phyloP scores from a whole-genome alignment of 2,888 invertebrate species.

The Cerastoderma edule region DNA sequence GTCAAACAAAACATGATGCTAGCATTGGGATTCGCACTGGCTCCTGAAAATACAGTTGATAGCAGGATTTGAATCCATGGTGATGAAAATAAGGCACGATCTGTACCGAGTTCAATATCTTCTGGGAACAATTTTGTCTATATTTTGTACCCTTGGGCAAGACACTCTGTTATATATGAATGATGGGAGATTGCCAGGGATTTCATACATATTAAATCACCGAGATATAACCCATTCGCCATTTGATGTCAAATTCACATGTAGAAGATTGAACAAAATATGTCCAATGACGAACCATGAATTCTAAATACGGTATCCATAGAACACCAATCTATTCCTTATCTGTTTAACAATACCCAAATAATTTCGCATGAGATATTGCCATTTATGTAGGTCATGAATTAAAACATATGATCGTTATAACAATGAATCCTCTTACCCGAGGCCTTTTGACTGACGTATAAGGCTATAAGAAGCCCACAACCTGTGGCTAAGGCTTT shows the following conservation, averaged over 20 bases:
- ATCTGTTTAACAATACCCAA: not conserved
- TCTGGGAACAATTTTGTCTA: too few relatives aligned
- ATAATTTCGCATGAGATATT: not conserved
- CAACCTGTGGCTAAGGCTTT: slow-evolving; percentile 37
- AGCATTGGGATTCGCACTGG: slow-evolving; percentile 55
- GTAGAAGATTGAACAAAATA: too few relatives aligned
- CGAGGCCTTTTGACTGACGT: slow-evolving; percentile 42
- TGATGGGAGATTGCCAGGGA: too few relatives aligned
- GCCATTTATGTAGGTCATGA: not conserved
- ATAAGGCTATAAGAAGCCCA: slow-evolving; percentile 49
- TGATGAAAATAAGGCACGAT: too few relatives aligned
- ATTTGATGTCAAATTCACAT: too few relatives aligned
- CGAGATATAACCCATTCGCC: too few relatives aligned
- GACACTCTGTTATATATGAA: not conserved
- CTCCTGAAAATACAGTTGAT: slow-evolving; percentile 52
- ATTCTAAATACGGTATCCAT: too few relatives aligned
- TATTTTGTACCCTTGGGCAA: not conserved
- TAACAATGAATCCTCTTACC: slow-evolving; percentile 23
- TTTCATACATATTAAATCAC: not conserved
- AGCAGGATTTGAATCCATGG: not conserved
- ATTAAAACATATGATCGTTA: not conserved
- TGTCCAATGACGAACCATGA: too few relatives aligned
- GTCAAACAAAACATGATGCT: slow-evolving; percentile 59
- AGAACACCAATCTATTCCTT: too few relatives aligned
- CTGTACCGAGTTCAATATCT: too few relatives aligned